Evolutionary conservation across 2,888 invertebrate genomes (phyloP).

Genomic region (Latrodectus hesperus): DNA sequence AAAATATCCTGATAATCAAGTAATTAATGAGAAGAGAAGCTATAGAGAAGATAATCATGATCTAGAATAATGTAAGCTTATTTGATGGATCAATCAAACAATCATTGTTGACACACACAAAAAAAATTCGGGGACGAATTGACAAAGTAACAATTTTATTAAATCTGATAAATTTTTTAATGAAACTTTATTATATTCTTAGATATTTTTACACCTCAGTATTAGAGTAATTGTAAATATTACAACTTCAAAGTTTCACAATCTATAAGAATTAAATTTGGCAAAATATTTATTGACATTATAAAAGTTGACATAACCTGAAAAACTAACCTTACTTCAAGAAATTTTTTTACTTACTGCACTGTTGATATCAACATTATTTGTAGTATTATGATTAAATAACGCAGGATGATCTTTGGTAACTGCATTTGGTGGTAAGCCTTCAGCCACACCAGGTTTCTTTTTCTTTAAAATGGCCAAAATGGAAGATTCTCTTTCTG

Average conservation of each 20-base stretch:
- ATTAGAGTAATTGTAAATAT: too few species aligned
- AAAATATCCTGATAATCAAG: too few species aligned
- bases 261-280: too few species aligned
- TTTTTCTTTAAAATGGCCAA: constrained; percentile 98
- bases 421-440: constrained; percentile 70
- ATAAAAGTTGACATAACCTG: too few species aligned
- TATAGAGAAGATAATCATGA: neutral
- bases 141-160: neutral
- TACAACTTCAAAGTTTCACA: too few species aligned
- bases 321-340: too few species aligned
- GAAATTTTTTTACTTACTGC: neutral
- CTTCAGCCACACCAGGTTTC: constrained; percentile 82
- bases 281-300: too few species aligned
- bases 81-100: neutral
- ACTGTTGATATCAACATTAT: constrained; percentile 51
- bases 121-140: neutral
- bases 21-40: too few species aligned
- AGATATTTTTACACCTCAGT: too few species aligned
- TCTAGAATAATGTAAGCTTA: neutral
- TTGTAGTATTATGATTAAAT: constrained; percentile 55
- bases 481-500: constrained; percentile 98
- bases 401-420: constrained; percentile 68
- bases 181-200: too few species aligned
- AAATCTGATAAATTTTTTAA: too few species aligned
- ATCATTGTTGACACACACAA: neutral